Conservation (phyloP, 2,888 invertebrate genomes). For the Stomorhina lunata region DNA sequence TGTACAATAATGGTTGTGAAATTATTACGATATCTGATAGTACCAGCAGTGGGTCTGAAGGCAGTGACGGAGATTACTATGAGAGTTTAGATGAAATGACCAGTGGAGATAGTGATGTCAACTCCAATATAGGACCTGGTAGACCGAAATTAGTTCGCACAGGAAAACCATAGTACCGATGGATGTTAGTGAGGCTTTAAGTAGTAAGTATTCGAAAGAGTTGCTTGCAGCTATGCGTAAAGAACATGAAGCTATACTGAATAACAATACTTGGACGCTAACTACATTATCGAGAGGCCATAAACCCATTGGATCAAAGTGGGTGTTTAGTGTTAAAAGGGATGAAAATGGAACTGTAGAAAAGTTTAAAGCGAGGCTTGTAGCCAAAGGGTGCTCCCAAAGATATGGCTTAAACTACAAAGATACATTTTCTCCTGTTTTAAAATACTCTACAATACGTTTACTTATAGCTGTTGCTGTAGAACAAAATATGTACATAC, state of each 20-base stretch:
- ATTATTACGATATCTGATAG: no score
- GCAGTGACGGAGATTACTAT: neutral
- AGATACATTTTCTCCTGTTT: slow-evolving; percentile 36
- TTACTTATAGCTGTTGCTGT: neutral
- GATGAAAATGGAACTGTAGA: slow-evolving; percentile 14
- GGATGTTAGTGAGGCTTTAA: neutral
- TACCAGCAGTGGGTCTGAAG: no score
- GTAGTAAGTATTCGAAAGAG: neutral
- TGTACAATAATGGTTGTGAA: no score
- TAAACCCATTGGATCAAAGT: slow-evolving; percentile 46
- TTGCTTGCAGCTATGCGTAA: neutral
- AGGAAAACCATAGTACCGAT: neutral
- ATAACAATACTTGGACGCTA: slow-evolving; percentile 55
- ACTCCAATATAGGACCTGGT: no score
- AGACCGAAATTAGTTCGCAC: neutral
- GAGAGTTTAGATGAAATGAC: neutral
- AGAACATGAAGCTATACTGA: neutral
- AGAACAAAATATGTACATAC: neutral
- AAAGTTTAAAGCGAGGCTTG: neutral
- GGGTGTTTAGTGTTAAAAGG: slow-evolving; percentile 33
- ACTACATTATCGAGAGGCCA: slow-evolving; percentile 39
- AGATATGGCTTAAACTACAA: slow-evolving; percentile 2
- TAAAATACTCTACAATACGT: slow-evolving; percentile 36
- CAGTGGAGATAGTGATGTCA: neutral
- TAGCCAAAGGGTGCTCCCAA: neutral